Conservation (phyloP, 2,797 vertebrate genomes). For the Protonibea diacanthus region DNA sequence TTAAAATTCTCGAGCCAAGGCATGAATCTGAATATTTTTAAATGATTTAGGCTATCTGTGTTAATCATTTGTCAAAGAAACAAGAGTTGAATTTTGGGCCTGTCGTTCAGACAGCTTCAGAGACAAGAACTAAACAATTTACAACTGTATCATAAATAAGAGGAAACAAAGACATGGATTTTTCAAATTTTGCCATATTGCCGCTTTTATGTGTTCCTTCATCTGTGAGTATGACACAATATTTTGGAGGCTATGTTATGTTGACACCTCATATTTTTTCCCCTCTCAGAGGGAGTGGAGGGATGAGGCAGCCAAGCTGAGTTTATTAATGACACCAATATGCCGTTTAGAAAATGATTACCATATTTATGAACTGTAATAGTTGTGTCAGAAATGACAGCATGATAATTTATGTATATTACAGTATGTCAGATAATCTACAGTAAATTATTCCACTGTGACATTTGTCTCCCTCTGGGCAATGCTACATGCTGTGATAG, state of each 20-base stretch:
- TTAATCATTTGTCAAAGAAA: not conserved
- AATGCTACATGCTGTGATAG: slow-evolving; percentile 38
- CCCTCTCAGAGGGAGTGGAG: slow-evolving; percentile 7
- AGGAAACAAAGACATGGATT: slow-evolving; percentile 5
- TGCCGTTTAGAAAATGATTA: slow-evolving; percentile 42
- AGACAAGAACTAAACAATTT: not conserved
- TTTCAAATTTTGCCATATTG: slow-evolving; percentile 19
- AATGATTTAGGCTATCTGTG: not conserved
- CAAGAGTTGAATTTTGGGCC: not conserved
- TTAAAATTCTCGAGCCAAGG: not conserved
- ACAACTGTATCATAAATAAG: slow-evolving; percentile 14
- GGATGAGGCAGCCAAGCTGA: slow-evolving; percentile 26
- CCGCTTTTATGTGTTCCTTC: slow-evolving; percentile 31
- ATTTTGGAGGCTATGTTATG: slow-evolving; percentile 35
- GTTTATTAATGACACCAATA: slow-evolving; percentile 46
- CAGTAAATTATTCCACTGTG: slow-evolving; percentile 42
- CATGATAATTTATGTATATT: slow-evolving; percentile 34
- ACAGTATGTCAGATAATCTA: slow-evolving; percentile 35
- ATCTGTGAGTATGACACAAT: slow-evolving; percentile 36
- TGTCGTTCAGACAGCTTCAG: not conserved
- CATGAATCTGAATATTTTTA: slow-evolving; percentile 1
- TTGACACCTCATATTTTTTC: slow-evolving; percentile 20
- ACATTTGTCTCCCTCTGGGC: slow-evolving; percentile 49
- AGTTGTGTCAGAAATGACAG: slow-evolving; percentile 41
- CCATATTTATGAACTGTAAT: slow-evolving; percentile 43